Evolutionary conservation across 2,888 invertebrate genomes (phyloP).

Genomic region (Loripinus fragilis): DNA sequence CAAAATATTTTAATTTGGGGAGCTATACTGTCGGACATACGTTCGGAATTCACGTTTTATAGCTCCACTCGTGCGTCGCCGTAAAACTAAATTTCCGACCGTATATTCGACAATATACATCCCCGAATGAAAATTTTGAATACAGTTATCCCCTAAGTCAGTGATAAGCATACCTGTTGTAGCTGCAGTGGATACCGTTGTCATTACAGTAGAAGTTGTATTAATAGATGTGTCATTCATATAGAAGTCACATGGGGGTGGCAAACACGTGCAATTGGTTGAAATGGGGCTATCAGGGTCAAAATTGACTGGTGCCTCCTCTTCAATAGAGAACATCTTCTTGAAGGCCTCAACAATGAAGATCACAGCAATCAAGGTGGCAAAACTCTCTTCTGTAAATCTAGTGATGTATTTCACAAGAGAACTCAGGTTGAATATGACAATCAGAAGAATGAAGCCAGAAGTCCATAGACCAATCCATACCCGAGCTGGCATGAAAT

Average conservation of each 20-base stretch:
- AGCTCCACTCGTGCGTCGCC: too few relatives aligned
- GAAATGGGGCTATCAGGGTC: conserved; percentile 45
- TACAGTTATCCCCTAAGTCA: too few relatives aligned
- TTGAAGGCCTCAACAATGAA: conserved; percentile 98
- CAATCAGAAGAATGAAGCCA: conserved; percentile 92
- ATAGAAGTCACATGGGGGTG: conserved; percentile 36
- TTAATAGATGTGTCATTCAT: neutral
- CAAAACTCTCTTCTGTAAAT: conserved; percentile 99
- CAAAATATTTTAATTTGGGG: too few relatives aligned
- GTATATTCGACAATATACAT: too few relatives aligned
- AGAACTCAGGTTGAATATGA: conserved; percentile 97
- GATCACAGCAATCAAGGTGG: conserved; percentile 97
- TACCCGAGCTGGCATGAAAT: conserved; percentile 96
- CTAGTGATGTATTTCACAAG: conserved; percentile 98
- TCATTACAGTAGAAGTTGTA: conserved; percentile 26
- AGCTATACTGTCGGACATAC: too few relatives aligned
- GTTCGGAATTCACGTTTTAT: too few relatives aligned
- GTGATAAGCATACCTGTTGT: conserved; percentile 3
- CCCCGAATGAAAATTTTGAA: too few relatives aligned
- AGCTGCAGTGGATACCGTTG: conserved; percentile 17
- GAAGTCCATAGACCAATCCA: conserved; percentile 99
- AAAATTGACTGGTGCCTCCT: conserved; percentile 53
- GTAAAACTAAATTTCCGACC: too few relatives aligned
- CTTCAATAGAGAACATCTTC: conserved; percentile 89
- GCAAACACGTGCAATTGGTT: conserved; percentile 54